phyloP scores from a whole-genome alignment of 2,888 invertebrate genomes.

The Diabrotica balteata region DNA sequence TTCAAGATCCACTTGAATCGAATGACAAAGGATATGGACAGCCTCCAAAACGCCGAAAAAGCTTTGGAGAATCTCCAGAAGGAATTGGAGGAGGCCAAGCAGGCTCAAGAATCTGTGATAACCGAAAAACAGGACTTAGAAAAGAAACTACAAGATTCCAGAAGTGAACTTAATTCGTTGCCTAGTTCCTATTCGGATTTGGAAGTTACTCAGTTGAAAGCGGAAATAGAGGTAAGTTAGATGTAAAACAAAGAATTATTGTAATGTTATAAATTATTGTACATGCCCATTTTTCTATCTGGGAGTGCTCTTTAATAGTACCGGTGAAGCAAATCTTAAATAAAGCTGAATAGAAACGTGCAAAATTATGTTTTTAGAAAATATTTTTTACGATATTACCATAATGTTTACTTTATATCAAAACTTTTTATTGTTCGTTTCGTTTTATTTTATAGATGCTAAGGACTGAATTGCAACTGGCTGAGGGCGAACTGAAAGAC shows the following conservation, averaged over 20 bases:
- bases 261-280: too few species aligned
- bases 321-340: too few species aligned
- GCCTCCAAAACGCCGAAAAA: conserved; percentile 87
- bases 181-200: conserved; percentile 81
- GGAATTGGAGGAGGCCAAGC: conserved; percentile 81
- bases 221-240: conserved; percentile 77
- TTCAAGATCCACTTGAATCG: conserved; percentile 85
- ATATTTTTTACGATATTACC: too few species aligned
- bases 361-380: too few species aligned
- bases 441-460: conserved; percentile 66
- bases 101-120: conserved; percentile 82
- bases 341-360: too few species aligned
- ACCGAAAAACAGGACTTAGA: conserved; percentile 85
- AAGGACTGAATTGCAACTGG: conserved; percentile 80
- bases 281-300: too few species aligned
- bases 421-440: background rate
- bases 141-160: conserved; percentile 79
- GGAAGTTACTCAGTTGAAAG: conserved; percentile 81
- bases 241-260: too few species aligned
- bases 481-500: conserved; percentile 90
- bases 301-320: too few species aligned
- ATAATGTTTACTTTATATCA: conserved; percentile 2
- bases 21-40: conserved; percentile 95
- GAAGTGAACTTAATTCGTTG: conserved; percentile 67
- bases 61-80: conserved; percentile 85